Evolutionary conservation across 1,140 invertebrate genomes (phyloP).

Genomic region (Zaprionus ornatus): DNA sequence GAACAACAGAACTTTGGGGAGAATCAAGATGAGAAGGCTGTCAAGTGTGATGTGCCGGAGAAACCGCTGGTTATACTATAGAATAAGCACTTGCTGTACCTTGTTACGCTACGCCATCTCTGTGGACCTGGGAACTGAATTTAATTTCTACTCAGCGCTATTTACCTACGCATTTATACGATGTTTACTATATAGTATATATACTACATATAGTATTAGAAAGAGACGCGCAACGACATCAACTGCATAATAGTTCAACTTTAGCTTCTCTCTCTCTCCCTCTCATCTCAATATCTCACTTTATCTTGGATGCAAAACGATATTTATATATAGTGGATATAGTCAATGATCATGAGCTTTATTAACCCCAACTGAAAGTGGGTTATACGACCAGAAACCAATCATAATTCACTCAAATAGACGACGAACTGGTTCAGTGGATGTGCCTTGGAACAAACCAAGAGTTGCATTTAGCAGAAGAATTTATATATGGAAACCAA

Average conservation of each 20-base stretch:
- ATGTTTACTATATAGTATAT: slow-evolving; percentile 25
- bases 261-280: slow-evolving; percentile 4
- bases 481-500: slow-evolving; percentile 25
- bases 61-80: slow-evolving; percentile 78
- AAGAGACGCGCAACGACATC: slow-evolving; percentile 17
- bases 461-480: slow-evolving; percentile 52
- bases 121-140: slow-evolving; percentile 70
- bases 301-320: slow-evolving; percentile 25
- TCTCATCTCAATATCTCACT: not conserved
- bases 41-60: slow-evolving; percentile 74
- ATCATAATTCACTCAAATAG: not conserved
- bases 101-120: slow-evolving; percentile 47
- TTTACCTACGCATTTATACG: slow-evolving; percentile 57
- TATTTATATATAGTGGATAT: slow-evolving; percentile 6
- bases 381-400: slow-evolving; percentile 10
- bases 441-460: slow-evolving; percentile 44
- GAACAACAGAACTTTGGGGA: slow-evolving; percentile 51
- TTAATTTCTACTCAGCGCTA: slow-evolving; percentile 60
- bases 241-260: slow-evolving; percentile 6
- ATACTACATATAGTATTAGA: not conserved
- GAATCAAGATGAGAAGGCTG: slow-evolving; percentile 72
- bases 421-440: slow-evolving; percentile 36
- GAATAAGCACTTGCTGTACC: slow-evolving; percentile 14
- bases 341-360: slow-evolving; percentile 51
- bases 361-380: slow-evolving; percentile 23